Conservation (phyloP, 2,113 vertebrate species). For the Oenanthe oenanthe region DNA sequence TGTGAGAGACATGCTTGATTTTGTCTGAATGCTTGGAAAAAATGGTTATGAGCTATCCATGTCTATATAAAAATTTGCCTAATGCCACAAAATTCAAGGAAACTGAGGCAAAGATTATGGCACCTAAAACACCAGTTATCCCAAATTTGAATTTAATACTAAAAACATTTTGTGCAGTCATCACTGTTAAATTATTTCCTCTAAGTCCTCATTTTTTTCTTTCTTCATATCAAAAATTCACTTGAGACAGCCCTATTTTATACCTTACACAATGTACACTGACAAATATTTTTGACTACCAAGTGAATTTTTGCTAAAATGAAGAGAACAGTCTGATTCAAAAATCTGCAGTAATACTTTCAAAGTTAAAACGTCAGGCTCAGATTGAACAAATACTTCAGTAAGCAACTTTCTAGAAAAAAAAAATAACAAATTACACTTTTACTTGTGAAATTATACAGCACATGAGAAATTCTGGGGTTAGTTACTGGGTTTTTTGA, state of each 20-base stretch:
- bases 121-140: background rate
- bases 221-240: background rate
- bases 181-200: background rate
- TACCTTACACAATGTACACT: background rate
- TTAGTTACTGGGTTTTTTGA: slow-evolving; percentile 10
- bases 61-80: background rate
- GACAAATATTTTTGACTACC: background rate
- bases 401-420: background rate
- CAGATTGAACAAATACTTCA: background rate
- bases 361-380: background rate
- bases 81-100: background rate
- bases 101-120: background rate
- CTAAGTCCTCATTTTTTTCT: background rate
- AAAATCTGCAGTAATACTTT: background rate
- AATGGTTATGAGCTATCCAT: background rate
- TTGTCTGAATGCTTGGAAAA: background rate
- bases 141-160: background rate
- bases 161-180: background rate
- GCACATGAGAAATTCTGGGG: background rate
- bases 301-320: background rate
- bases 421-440: background rate
- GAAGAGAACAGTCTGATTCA: background rate
- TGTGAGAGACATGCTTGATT: background rate
- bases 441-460: background rate
- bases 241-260: background rate